Evolutionary conservation across 2,113 vertebrate species (phyloP), one percentile per base, ranked within the genome.

Genomic region (Zosterops pallidus): DNA sequence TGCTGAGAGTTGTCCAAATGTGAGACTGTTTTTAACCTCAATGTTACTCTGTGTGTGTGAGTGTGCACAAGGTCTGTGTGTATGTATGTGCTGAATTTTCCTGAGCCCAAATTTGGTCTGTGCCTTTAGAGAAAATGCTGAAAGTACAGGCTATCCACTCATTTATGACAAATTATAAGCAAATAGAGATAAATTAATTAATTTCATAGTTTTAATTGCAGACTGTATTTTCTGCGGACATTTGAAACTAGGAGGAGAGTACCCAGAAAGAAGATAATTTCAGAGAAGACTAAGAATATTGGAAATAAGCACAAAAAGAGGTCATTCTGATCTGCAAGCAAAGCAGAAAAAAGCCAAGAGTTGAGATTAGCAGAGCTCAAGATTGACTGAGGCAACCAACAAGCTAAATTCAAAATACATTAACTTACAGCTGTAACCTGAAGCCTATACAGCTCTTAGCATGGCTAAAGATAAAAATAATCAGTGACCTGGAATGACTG

Each of bases 401-500:
- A 88, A 92, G 46, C 60, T 68, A 77, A 83, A 78, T 79, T 97
- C 75, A 91, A 94, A 94, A 91, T 72, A 63, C 31, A 83, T 88
- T 92, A 88, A 93, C 72, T 93, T 96, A 74, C 31, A 83, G 31
- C 57, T 57, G 76, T 83, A 82, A 96, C 65, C 33, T 92, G 75
- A 80, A 92, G 93, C 89, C 77, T 81, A 41, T 44, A 86, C 28
- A 72, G 76, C 64, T 90, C 76, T 86, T 95, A 91, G 82, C 68
- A 80, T 31, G 25, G 91, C 44, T 77, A 23, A 77, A 88, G 90
- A 93, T n/a, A 89, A 90, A 92, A 90, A 90, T 83, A 93, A 92
- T 88, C 94, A 81, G 59, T 93, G 90, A 94, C 90, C 89, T 95
- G 87, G 87, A 95, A 96, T 71, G 92, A 74, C 85, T 72, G 55